phyloP scores from a whole-genome alignment of 2,797 vertebrate species.

The Notamacropus eugenii region DNA sequence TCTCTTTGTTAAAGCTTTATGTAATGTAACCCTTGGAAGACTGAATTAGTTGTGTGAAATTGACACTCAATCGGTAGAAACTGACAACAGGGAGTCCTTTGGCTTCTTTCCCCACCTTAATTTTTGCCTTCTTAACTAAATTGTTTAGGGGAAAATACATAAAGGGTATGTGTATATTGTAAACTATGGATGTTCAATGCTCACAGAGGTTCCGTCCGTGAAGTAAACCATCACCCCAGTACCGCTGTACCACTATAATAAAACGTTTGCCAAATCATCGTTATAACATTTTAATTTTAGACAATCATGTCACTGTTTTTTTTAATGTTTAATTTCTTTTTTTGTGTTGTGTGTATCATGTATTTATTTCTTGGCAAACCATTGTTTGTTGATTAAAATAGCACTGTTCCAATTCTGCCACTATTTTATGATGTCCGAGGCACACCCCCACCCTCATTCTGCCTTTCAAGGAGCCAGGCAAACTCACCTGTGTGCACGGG shows the following conservation, averaged over 20 bases:
- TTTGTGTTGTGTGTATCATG: conserved; percentile 95
- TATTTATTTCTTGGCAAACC: conserved; percentile 99
- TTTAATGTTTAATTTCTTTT: conserved; percentile 90
- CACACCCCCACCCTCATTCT: conserved; percentile 85
- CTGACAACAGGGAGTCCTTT: conserved; percentile 84
- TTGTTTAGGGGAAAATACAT: conserved; percentile 82
- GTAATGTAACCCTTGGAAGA: conserved; percentile 88
- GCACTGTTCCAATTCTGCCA: conserved; percentile 95
- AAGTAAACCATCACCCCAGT: conserved; percentile 82
- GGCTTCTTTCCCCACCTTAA: conserved; percentile 79
- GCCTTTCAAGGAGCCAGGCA: conserved; percentile 84
- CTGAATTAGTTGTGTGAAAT: conserved; percentile 85
- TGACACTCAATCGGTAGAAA: conserved; percentile 85
- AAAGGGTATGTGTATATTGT: conserved; percentile 89
- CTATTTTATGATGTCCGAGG: conserved; percentile 82
- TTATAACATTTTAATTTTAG: conserved; percentile 96
- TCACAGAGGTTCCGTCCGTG: conserved; percentile 84
- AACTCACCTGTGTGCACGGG: conserved; percentile 92
- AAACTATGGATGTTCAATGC: conserved; percentile 87
- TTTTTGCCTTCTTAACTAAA: conserved; percentile 86
- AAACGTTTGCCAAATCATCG: conserved; percentile 92
- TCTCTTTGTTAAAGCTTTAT: conserved; percentile 85
- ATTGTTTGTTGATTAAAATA: conserved; percentile 98
- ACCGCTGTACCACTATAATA: conserved; percentile 98
- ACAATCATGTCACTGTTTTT: conserved; percentile 96